Base-by-base conservation (phyloP, 2,797 vertebrate genomes). In the Peromyscus aztecus region DNA sequence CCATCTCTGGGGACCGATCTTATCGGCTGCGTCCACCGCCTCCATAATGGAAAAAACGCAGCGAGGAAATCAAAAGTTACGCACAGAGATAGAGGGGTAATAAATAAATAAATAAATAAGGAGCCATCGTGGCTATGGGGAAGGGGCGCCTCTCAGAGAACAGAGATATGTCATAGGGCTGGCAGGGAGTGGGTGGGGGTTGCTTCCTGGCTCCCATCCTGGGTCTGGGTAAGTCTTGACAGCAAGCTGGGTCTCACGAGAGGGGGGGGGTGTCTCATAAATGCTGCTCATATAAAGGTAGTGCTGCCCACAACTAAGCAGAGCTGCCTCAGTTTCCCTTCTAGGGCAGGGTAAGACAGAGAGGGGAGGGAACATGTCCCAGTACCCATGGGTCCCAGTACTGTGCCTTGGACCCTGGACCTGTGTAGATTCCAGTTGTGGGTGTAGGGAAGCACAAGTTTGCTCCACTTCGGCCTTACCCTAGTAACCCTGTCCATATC, bases 1-100 rank as follows among this genome's bases (percentile, higher is more conserved):
- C 94, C 97, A 95, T 96, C 94, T 92, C 96, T 63, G 59, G 94
- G 96, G 94, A 95, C 89, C 19, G 95, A 97, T 97, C 88, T 96
- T 98, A 97, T 96, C 97, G 0, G 83, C 61, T 0, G 2, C 5
- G 52, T 92, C 97, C 96, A 95, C 52, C 0, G 77, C 89, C 9
- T 14, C 96, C 14, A 37, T 89, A 91, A 97, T 95, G 97, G 97
- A 83, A 97, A 69, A 97, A 97, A 86, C 0, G 40, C 27, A 1
- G 75, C 6, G 76, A 95, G 95, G 97, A n/a, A 97, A 98, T 93
- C 75, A 94, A 61, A 0, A 87, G 97, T 96, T 94, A 91, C 19
- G 55, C 4, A 27, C 13, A 13, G 80, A 93, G 95, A 96, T 52
- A 89, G 93, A 93, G 49, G 43, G 76, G 37, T 77, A 86, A 95